Evolutionary conservation across 1,140 invertebrate species (phyloP), one percentile per base, ranked within the genome.

Genomic region (Drosophila sulfurigaster): DNA sequence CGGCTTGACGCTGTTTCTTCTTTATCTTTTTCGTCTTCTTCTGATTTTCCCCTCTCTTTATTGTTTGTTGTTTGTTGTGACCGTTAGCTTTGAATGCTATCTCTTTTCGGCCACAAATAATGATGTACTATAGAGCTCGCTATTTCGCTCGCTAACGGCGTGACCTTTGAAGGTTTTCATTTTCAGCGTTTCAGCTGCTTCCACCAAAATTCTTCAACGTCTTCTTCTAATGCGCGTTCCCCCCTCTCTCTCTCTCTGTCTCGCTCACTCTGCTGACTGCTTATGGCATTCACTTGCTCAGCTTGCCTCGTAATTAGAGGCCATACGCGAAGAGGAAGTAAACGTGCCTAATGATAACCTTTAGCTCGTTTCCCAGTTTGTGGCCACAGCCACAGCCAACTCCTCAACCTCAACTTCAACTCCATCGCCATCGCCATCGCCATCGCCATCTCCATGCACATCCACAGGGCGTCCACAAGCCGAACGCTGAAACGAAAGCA

Each of bases 311-410:
- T 83, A 89, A 88, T 89, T 88, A 88, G 85, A 81, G 85, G 57
- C 64, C 68, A 43, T 70, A 63, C 72, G 58, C 58, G 66, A 70
- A 69, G 80, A 68, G 78, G 74, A 80, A 83, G 81, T 82, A 77
- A 89, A 79, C 85, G 77, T 78, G 85, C 77, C 85, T 88, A 88
- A 88, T 88, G 85, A 88, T 88, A 88, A 88, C 85, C 83, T 89
- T 88, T 89, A 75, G 80, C 70, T 73, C 68, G 78, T 64, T 71
- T 73, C 58, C 35, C 13, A 43, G 56, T 11, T 38, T 38, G 35
- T 46, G 52, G 41, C 15, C 48, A 51, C 13, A 8, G 43, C 13
- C 16, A 20, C 20, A 25, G 20, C 20, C 20, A 25, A 25, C 20
- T 25, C 16, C 48, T 10, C 48, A 25, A 20, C 15, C 10, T 15